A percentile compares a stretch with the other conserved stretches of the same genome.
phyloP scores from a whole-genome alignment of 2,113 vertebrate species.

The Physeter macrocephalus region DNA sequence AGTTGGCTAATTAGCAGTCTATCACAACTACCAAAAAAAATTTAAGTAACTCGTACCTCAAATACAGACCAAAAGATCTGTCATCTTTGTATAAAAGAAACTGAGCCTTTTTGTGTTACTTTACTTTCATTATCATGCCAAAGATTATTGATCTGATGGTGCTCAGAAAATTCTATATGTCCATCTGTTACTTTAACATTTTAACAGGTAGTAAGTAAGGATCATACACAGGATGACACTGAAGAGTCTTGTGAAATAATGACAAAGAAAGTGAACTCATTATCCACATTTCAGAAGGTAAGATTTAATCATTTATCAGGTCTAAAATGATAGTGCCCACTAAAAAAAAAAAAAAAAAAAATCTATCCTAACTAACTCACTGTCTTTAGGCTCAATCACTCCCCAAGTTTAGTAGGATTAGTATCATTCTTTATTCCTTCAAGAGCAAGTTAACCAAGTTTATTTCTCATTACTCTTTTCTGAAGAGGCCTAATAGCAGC shows the following conservation, averaged over 20 bases:
- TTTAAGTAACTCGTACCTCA: neutral
- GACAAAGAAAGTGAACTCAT: neutral
- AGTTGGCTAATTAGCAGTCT: neutral
- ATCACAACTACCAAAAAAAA: neutral
- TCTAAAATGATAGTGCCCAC: neutral
- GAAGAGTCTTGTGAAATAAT: neutral
- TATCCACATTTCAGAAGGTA: neutral
- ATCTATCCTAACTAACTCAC: neutral
- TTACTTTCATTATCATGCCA: neutral
- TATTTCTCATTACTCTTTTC: slow-evolving; percentile 20
- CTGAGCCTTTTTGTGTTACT: neutral
- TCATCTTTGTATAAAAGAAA: neutral
- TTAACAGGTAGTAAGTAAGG: neutral
- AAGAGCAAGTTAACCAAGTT: slow-evolving; percentile 8
- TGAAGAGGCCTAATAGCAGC: neutral
- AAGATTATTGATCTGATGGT: neutral
- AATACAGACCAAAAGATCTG: neutral
- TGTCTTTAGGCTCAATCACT: neutral
- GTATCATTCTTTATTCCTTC: neutral
- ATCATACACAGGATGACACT: neutral
- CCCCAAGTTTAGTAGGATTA: neutral
- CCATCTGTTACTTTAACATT: neutral
- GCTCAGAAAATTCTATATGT: neutral
- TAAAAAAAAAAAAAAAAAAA: neutral
- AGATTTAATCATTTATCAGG: neutral